Conservation (phyloP, 2,797 vertebrate species). For the Danio choprae region DNA sequence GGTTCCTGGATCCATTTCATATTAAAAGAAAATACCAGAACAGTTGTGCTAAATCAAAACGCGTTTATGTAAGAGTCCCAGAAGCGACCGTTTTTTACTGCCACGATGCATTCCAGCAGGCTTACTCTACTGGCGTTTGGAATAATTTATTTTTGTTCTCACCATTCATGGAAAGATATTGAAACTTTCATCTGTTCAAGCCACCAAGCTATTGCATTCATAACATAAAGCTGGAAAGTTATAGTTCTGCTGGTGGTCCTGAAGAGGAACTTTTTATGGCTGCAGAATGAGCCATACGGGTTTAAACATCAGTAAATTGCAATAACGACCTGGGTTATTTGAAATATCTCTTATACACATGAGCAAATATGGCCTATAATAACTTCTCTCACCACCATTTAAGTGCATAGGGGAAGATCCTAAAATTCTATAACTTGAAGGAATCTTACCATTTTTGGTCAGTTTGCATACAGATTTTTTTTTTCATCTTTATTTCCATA, state of each 20-base stretch:
- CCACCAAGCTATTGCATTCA: constrained; percentile 5
- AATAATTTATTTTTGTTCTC: constrained; percentile 17
- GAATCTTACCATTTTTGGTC: constrained; percentile 29
- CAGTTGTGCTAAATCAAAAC: constrained; percentile 38
- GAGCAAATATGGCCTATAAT: constrained; percentile 1
- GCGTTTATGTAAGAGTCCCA: constrained; percentile 27
- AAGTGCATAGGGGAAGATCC: constrained; percentile 20
- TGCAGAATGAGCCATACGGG: background rate
- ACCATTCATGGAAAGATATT: constrained; percentile 41
- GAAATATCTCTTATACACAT: constrained; percentile 9
- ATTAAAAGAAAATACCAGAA: constrained; percentile 42
- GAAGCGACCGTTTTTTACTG: background rate
- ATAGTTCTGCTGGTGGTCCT: constrained; percentile 26
- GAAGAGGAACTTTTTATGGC: constrained; percentile 17
- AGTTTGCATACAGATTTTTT: background rate
- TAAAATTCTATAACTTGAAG: constrained; percentile 8
- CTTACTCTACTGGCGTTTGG: constrained; percentile 3
- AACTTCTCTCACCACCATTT: constrained; percentile 12
- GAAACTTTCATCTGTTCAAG: constrained; percentile 7
- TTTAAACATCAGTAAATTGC: constrained; percentile 42
- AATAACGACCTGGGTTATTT: constrained; percentile 30
- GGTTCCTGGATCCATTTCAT: constrained; percentile 41
- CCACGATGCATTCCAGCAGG: constrained; percentile 26
- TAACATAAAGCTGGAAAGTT: background rate
- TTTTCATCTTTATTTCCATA: no score